Base-by-base conservation (phyloP, 2,888 invertebrate species). In the Drosophila anomalata region DNA sequence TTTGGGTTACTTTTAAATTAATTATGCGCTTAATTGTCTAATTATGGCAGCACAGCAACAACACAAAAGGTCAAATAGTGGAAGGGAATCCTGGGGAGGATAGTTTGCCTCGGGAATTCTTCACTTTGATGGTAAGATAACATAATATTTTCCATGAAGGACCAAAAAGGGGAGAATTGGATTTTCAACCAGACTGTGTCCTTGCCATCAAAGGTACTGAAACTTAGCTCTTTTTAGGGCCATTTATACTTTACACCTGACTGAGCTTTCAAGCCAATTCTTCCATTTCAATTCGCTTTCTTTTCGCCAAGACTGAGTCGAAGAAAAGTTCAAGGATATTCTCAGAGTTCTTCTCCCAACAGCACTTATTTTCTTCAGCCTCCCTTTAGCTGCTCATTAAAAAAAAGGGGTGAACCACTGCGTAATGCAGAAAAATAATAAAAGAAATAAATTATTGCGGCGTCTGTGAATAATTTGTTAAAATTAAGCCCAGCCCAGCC, bases 231-330 rank as follows among this genome's bases (percentile, higher is more conserved):
- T 1, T 17, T 17, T 17, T 22, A 3, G 73, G 73, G 73, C 78
- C 78, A 87, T 85, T 88, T 87, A 85, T 86, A 76, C 79, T 85
- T 87, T 76, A 77, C 88, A 85, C 80, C 85, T 88, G 85, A 79
- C 81, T 85, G 78, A 77, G 75, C 82, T 75, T 76, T 77, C 71
- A 60, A 51, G 56, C 52, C 54, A 70, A 62, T 66, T 73, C 51
- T 50, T 67, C 31, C 6, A 6, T 42, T 68, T 33, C 3, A 46
- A 11, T 36, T 33, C 24, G 24, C 14, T 29, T 46, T 44, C 4
- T 41, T 17, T 56, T 46, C 14, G 24, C 29, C 31, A 33, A 48
- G 42, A 58, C 44, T 42, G 22, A 17, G n/a, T 33, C 42, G 51
- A 58, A 51, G 42, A 48, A 75, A 76, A 85, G 76, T 83, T 86